Evolutionary conservation across 2,797 vertebrate genomes (phyloP).

Genomic region (Lacerta agilis): DNA sequence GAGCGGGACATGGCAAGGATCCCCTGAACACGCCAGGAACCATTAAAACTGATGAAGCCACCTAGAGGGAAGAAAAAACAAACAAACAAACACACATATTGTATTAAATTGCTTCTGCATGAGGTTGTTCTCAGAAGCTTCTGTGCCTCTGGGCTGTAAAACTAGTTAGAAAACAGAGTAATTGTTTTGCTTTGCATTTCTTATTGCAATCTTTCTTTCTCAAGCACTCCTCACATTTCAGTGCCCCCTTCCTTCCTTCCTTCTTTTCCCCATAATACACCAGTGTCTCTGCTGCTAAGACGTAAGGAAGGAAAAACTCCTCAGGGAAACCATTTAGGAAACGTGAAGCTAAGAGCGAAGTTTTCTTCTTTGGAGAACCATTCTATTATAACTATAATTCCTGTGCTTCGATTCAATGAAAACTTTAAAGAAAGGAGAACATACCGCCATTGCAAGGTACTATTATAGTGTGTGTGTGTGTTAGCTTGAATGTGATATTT

Average conservation of each 20-base stretch:
- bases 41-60: slow-evolving; percentile 98
- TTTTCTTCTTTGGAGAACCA: background rate
- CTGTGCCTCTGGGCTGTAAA: background rate
- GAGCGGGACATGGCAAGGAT: slow-evolving; percentile 98
- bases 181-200: background rate
- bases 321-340: background rate
- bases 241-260: background rate
- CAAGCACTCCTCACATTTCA: background rate
- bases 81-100: background rate
- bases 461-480: background rate
- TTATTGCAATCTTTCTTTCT: background rate
- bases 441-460: background rate
- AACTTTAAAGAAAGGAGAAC: background rate
- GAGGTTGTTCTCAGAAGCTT: background rate
- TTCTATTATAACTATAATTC: background rate
- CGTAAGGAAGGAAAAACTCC: background rate
- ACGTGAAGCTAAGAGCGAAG: background rate
- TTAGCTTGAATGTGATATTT: too few species aligned
- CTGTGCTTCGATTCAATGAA: background rate
- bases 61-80: slow-evolving; percentile 77
- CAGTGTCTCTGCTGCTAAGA: background rate
- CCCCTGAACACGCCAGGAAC: slow-evolving; percentile 97
- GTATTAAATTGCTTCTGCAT: background rate
- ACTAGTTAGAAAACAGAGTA: background rate
- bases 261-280: background rate